These are phyloP conservation scores for Vanacampus margaritifer DNA, from an alignment of 2,113 vertebrate species.

Conservation along the genomic window DNA sequence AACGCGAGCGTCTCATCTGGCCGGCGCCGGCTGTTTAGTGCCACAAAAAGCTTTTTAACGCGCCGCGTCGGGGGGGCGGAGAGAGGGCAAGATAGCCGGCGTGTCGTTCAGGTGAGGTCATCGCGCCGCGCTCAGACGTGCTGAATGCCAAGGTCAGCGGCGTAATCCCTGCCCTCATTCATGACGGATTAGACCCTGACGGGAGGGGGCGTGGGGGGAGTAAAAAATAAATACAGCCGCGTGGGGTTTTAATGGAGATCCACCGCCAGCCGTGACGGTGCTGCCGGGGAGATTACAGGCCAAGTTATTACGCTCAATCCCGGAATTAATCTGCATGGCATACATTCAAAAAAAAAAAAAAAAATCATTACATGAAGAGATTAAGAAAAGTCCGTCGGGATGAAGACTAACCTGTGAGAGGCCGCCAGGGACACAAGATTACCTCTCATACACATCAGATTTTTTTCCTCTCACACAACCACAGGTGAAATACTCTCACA, in stretches of 20 bases:
- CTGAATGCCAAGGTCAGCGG: slow-evolving; percentile 42
- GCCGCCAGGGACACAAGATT: too few species aligned
- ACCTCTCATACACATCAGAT: too few species aligned
- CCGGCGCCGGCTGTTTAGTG: not conserved
- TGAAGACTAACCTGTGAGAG: slow-evolving; percentile 14
- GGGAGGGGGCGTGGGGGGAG: slow-evolving; percentile 1
- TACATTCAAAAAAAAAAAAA: slow-evolving; percentile 43
- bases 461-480: too few species aligned
- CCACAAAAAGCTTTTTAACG: slow-evolving; percentile 2
- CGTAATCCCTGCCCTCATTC: slow-evolving; percentile 67
- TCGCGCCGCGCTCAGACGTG: slow-evolving; percentile 8
- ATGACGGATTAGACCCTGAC: slow-evolving; percentile 68
- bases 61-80: not conserved
- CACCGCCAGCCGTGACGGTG: slow-evolving; percentile 27
- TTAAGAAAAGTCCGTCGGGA: slow-evolving; percentile 55
- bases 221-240: slow-evolving; percentile 48
- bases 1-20: not conserved
- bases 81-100: slow-evolving; percentile 4
- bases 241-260: slow-evolving; percentile 71
- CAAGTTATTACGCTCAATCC: slow-evolving; percentile 65
- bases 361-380: slow-evolving; percentile 70
- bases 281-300: slow-evolving; percentile 70
- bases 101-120: slow-evolving; percentile 38
- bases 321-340: slow-evolving; percentile 74
- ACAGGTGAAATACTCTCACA: not conserved